phyloP scores from a whole-genome alignment of 2,113 vertebrate genomes.

The Tachuris rubrigastra region DNA sequence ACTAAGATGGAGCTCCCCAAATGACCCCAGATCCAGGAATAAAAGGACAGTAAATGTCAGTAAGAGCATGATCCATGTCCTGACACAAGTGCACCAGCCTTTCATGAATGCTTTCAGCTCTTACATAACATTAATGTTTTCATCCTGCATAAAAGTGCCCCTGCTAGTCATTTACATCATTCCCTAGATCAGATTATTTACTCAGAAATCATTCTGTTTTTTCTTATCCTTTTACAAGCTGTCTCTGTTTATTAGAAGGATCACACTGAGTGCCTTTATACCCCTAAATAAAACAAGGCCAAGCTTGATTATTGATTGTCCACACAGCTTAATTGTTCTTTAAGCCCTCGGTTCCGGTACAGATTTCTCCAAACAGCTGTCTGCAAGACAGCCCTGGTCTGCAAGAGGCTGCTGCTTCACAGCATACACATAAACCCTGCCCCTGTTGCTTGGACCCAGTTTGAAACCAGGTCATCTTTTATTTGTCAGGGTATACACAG shows the following conservation, averaged over 20 bases:
- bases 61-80: background rate
- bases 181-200: slow-evolving; percentile 48
- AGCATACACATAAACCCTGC: accelerated
- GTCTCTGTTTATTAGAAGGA: slow-evolving; percentile 27
- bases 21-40: background rate
- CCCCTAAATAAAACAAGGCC: slow-evolving; percentile 19
- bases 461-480: background rate
- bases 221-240: slow-evolving; percentile 60
- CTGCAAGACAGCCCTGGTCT: background rate
- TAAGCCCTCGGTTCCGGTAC: background rate
- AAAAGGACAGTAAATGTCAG: background rate
- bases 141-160: background rate
- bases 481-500: background rate
- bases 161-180: slow-evolving; percentile 4
- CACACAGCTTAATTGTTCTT: background rate
- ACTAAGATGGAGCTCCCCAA: background rate
- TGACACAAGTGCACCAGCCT: background rate
- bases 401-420: background rate
- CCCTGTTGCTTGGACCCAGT: background rate
- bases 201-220: slow-evolving; percentile 46
- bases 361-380: background rate
- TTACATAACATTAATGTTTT: slow-evolving; percentile 53
- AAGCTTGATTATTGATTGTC: slow-evolving; percentile 22
- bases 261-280: slow-evolving; percentile 16
- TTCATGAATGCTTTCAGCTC: background rate